These are phyloP conservation scores for Dioctria rufipes DNA, from an alignment of 2,888 invertebrate genomes.

Conservation along the genomic window DNA sequence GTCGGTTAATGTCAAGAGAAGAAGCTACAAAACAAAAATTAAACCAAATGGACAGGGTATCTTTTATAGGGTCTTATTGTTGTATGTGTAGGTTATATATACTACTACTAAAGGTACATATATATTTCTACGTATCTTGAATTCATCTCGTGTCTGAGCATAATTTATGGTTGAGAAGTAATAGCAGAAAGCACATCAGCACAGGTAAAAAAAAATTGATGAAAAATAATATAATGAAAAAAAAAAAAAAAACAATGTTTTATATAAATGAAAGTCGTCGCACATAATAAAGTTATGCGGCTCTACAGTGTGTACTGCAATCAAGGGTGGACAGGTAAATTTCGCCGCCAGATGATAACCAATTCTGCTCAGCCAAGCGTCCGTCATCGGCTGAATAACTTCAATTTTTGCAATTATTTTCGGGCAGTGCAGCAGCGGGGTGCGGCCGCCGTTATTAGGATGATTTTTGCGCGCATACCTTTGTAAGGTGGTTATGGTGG, in stretches of 20 bases:
- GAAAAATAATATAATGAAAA: conserved; percentile 1
- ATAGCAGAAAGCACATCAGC: neutral
- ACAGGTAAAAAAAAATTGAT: conserved; percentile 10
- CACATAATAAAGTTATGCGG: neutral
- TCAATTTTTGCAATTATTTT: conserved; percentile 15
- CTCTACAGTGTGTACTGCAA: neutral
- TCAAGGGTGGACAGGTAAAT: neutral
- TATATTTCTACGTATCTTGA: conserved; percentile 21
- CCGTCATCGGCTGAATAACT: neutral
- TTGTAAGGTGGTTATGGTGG: neutral
- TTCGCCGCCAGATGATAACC: neutral
- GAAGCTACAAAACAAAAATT: conserved; percentile 36
- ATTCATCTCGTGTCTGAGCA: conserved; percentile 57
- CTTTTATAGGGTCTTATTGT: neutral
- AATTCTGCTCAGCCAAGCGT: neutral
- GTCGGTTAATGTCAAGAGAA: conserved; percentile 13
- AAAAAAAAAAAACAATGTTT: conserved; percentile 8
- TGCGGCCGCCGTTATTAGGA: neutral
- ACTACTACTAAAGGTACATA: too few species aligned
- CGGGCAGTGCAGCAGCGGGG: neutral
- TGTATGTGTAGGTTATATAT: too few species aligned
- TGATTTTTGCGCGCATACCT: neutral
- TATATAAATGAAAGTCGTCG: neutral
- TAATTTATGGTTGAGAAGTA: conserved; percentile 51
- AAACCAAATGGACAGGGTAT: conserved; percentile 40